Percentiles rank a stretch among this genome's conserved stretches.
Evolutionary conservation across 1,140 invertebrate species (phyloP).

Genomic region (Hyphantria cunea): DNA sequence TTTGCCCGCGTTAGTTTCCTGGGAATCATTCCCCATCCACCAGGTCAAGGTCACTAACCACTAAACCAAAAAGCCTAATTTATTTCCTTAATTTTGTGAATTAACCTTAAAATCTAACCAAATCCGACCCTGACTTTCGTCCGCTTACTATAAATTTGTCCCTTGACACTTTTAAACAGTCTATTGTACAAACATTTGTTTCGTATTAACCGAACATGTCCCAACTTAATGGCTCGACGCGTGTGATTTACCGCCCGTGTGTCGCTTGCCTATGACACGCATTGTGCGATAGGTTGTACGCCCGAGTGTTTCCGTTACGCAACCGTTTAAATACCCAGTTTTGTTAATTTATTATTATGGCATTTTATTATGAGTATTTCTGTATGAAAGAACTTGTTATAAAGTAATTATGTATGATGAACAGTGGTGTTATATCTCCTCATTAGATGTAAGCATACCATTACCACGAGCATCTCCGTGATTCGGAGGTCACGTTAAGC

Average conservation of each 20-base stretch:
- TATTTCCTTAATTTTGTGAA: too few relatives aligned
- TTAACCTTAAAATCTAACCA: too few relatives aligned
- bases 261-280: conserved; percentile 14
- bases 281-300: neutral
- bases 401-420: neutral
- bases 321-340: neutral
- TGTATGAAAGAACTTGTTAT: conserved; percentile 5
- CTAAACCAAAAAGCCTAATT: too few relatives aligned
- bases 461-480: too few relatives aligned
- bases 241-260: conserved; percentile 39
- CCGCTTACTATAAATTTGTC: conserved; percentile 40
- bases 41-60: too few relatives aligned
- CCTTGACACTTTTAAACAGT: conserved; percentile 44
- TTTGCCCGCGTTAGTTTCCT: too few relatives aligned
- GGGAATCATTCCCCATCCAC: too few relatives aligned
- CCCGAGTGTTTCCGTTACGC: neutral
- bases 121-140: neutral
- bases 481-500: too few relatives aligned
- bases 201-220: conserved; percentile 44
- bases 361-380: conserved; percentile 2
- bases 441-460: neutral
- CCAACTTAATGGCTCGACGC: conserved; percentile 29
- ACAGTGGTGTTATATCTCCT: too few relatives aligned
- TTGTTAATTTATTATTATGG: conserved; percentile 1
- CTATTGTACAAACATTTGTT: conserved; percentile 55